phyloP scores from a whole-genome alignment of 2,888 invertebrate species.

The Zeuzera pyrina region DNA sequence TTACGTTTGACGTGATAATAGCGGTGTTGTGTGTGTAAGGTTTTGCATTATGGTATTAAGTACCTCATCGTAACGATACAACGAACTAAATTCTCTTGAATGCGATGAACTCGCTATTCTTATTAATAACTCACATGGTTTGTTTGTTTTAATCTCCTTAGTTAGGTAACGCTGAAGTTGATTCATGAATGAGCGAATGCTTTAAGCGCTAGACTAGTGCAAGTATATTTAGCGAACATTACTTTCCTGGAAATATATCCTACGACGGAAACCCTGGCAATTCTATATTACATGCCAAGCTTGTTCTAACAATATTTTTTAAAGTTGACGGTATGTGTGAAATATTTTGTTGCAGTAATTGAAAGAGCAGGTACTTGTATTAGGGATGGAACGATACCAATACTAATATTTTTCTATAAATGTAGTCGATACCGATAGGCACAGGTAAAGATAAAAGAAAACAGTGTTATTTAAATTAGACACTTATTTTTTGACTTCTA shows the following conservation, averaged over 20 bases:
- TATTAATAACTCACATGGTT: slow-evolving; percentile 64
- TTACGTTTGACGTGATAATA: too few species aligned
- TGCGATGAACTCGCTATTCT: slow-evolving; percentile 66
- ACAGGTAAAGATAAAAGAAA: too few species aligned
- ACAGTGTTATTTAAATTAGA: too few species aligned
- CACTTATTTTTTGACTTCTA: too few species aligned
- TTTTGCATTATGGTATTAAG: too few species aligned
- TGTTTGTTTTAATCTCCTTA: slow-evolving; percentile 61
- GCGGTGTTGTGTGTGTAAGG: too few species aligned
- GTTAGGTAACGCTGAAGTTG: slow-evolving; percentile 69
- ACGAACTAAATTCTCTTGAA: slow-evolving; percentile 45
- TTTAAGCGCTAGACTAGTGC: slow-evolving; percentile 32
- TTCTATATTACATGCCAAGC: slow-evolving; percentile 36
- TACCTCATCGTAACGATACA: slow-evolving; percentile 36
- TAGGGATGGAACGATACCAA: slow-evolving; percentile 5
- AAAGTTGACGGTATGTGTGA: too few species aligned
- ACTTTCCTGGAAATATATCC: slow-evolving; percentile 60
- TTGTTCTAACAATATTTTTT: too few species aligned
- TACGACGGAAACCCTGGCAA: slow-evolving; percentile 52
- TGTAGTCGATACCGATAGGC: too few species aligned
- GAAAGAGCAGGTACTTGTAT: background rate
- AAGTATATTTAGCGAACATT: slow-evolving; percentile 61
- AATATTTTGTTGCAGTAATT: background rate
- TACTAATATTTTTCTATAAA: too few species aligned
- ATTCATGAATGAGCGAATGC: slow-evolving; percentile 68